These are phyloP conservation scores for Zaprionus ornatus DNA, from an alignment of 1,140 invertebrate species.

Conservation along the genomic window DNA sequence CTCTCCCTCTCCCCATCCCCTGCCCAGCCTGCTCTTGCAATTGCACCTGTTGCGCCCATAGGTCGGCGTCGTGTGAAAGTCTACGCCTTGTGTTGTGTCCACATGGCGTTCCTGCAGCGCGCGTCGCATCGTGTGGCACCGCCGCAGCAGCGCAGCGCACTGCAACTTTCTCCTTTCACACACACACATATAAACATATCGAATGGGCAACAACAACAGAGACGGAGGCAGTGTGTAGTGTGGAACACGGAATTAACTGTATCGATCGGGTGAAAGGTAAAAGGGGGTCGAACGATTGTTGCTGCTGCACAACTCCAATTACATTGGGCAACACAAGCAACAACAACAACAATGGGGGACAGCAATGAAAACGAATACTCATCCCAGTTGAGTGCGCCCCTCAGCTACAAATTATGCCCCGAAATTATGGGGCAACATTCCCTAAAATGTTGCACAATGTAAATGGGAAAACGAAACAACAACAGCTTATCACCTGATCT, in stretches of 20 bases:
- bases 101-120: slow-evolving; percentile 8
- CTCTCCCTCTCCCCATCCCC: not conserved
- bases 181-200: not conserved
- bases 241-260: slow-evolving; percentile 26
- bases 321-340: slow-evolving; percentile 4
- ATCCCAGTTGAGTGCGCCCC: slow-evolving; percentile 18
- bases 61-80: slow-evolving; percentile 43
- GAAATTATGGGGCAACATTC: slow-evolving; percentile 6
- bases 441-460: slow-evolving; percentile 21
- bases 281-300: slow-evolving; percentile 13
- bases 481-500: not conserved
- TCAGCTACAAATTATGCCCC: slow-evolving; percentile 15
- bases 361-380: slow-evolving; percentile 22
- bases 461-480: not conserved
- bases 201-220: not conserved
- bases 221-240: not conserved
- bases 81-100: slow-evolving; percentile 33
- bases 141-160: slow-evolving; percentile 1
- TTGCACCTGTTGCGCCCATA: slow-evolving; percentile 27
- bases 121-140: too few relatives aligned
- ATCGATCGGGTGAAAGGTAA: slow-evolving; percentile 50
- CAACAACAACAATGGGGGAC: not conserved
- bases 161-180: slow-evolving; percentile 64
- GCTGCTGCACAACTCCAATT: slow-evolving; percentile 20
- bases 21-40: not conserved